Conservation (phyloP, 2,797 vertebrate species). For the Acrossocheilus wenchowensis region DNA sequence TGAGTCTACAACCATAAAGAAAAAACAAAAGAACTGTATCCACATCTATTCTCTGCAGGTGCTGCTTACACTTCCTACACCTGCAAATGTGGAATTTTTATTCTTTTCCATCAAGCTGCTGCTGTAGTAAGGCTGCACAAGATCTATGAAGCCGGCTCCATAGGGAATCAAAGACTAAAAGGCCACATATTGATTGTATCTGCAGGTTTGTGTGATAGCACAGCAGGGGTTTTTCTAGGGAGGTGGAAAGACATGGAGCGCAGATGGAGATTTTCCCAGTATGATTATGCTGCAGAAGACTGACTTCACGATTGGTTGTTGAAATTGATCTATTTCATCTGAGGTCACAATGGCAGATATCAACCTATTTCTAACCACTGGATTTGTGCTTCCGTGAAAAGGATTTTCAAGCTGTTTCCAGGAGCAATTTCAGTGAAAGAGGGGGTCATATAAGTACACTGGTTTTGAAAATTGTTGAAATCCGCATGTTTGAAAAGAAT, state of each 20-base stretch:
- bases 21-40: constrained; percentile 11
- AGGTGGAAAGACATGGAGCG: constrained; percentile 3
- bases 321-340: constrained; percentile 6
- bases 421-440: not conserved
- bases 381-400: constrained; percentile 1
- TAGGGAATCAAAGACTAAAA: constrained; percentile 30
- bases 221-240: constrained; percentile 25
- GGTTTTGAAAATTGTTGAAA: not conserved
- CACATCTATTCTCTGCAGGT: not conserved
- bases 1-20: not conserved
- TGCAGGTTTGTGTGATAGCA: constrained; percentile 41
- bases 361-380: not conserved
- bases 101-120: not conserved
- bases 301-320: constrained; percentile 10
- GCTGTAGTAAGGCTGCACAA: constrained; percentile 16
- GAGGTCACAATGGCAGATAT: constrained; percentile 4
- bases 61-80: not conserved
- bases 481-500: not conserved
- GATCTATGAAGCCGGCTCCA: constrained; percentile 24
- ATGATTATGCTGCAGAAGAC: constrained; percentile 30
- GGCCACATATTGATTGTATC: constrained; percentile 42
- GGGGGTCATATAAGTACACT: not conserved
- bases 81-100: not conserved
- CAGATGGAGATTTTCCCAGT: constrained; percentile 32
- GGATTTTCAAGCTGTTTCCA: not conserved